Base-by-base conservation (phyloP, 1,140 invertebrate species). In the Brevipalpus yothersi region DNA sequence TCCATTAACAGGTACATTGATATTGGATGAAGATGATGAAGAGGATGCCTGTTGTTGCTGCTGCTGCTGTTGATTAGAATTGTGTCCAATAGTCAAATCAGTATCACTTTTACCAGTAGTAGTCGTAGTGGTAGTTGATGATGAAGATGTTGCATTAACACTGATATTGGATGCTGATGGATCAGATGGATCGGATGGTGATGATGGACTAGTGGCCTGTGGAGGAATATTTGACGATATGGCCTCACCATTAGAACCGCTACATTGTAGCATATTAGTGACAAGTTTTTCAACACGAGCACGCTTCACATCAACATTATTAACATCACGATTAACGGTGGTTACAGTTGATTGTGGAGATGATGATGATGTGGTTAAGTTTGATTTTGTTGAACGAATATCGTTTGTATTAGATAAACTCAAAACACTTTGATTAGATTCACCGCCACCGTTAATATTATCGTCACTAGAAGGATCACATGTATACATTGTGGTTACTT, bases 221-320 rank as follows among this genome's bases (percentile, higher is more conserved):
- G 31, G 31, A 31, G 31, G 31, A 31, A 3, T 31, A 31, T 31
- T 31, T 31, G 31, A 31, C 31, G 31, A 31, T 31, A 31, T 31
- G 31, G 31, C 31, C 31, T 31, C 31, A 31, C 31, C 31, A 31
- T 31, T 31, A 31, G 39, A 15, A 41, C 41, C 40, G 42, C 41
- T 54, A 13, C 60, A 45, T 19, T 54, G 49, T 56, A 85, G 77
- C 83, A 92, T 92, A 55, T 82, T 84, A 57, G 83, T 87, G 56
- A 92, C 85, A 63, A 93, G 92, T 70, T 90, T 90, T 75, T 94
- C 90, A 58, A 93, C 86, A 60, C 89, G 79, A 19, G 86, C 86
- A 63, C 87, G 80, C 72, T 93, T 93, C 63, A 84, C 79, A 15
- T 61, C 58, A 41, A 13, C n/a, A 45, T 63, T 42, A 56, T 58